Percentiles rank a stretch among this genome's conserved stretches.
phyloP scores from a whole-genome alignment of 2,113 vertebrate genomes.

The Thryonomys swinderianus region DNA sequence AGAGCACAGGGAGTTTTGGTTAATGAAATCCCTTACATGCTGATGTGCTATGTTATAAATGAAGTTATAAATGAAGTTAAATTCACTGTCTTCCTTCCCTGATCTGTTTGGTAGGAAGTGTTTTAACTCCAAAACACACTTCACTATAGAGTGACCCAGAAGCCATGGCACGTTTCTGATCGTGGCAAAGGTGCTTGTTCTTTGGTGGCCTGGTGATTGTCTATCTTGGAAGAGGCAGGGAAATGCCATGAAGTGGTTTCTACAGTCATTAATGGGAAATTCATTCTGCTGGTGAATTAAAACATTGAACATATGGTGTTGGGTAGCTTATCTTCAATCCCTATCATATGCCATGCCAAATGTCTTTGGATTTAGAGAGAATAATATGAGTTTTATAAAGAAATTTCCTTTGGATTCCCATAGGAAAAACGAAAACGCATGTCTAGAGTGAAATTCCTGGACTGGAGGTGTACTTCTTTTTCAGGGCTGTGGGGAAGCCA shows the following conservation, averaged over 20 bases:
- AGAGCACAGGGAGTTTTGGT: constrained; percentile 21
- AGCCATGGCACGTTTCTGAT: neutral
- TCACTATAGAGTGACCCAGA: neutral
- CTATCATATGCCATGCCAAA: constrained; percentile 40
- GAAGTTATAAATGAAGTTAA: constrained; percentile 27
- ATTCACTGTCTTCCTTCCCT: neutral
- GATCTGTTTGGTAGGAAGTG: neutral
- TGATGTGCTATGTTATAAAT: constrained; percentile 1
- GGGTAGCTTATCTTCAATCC: neutral
- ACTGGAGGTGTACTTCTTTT: constrained; percentile 24
- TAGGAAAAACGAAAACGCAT: constrained; percentile 53
- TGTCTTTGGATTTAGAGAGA: neutral
- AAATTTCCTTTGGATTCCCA: constrained; percentile 50
- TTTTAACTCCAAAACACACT: neutral
- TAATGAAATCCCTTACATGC: constrained; percentile 29
- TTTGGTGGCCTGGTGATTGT: neutral
- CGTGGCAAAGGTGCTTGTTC: neutral
- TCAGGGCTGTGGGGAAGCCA: neutral
- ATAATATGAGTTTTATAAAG: constrained; percentile 27
- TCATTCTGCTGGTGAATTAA: constrained; percentile 14
- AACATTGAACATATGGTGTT: neutral
- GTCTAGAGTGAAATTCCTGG: constrained; percentile 15
- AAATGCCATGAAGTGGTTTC: neutral
- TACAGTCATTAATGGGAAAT: constrained; percentile 14
- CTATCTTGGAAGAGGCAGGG: neutral